Conservation (phyloP, 2,113 vertebrate genomes). For the Panthera leo region DNA sequence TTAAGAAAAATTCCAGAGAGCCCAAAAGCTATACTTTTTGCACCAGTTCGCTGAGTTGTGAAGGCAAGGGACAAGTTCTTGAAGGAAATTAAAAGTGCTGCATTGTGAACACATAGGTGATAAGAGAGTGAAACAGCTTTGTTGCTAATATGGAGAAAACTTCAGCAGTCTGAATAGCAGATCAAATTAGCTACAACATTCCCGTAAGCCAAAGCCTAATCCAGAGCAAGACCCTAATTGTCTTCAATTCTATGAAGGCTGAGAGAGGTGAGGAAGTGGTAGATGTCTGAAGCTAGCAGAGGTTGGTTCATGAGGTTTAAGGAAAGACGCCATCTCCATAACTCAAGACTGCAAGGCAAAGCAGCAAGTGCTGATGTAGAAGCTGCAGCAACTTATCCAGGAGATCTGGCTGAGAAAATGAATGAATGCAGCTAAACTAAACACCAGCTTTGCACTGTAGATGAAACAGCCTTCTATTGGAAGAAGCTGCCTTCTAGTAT, state of each 20-base stretch:
- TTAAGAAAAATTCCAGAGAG: not conserved
- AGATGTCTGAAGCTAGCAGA: not conserved
- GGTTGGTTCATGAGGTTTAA: not conserved
- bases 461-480: not conserved
- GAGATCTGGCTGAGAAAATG: not conserved
- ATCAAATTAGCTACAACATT: not conserved
- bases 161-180: not conserved
- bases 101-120: not conserved
- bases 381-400: not conserved
- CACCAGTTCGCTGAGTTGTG: not conserved
- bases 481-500: not conserved
- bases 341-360: not conserved
- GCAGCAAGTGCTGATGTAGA: not conserved
- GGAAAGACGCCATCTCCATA: not conserved
- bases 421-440: not conserved
- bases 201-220: not conserved
- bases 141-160: not conserved
- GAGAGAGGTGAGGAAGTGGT: not conserved
- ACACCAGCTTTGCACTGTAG: not conserved
- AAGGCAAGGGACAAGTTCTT: not conserved
- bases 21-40: not conserved
- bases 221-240: not conserved
- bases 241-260: not conserved
- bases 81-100: not conserved
- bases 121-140: not conserved